Base-by-base conservation (phyloP, 2,113 vertebrate genomes). In the Stegostoma tigrinum region DNA sequence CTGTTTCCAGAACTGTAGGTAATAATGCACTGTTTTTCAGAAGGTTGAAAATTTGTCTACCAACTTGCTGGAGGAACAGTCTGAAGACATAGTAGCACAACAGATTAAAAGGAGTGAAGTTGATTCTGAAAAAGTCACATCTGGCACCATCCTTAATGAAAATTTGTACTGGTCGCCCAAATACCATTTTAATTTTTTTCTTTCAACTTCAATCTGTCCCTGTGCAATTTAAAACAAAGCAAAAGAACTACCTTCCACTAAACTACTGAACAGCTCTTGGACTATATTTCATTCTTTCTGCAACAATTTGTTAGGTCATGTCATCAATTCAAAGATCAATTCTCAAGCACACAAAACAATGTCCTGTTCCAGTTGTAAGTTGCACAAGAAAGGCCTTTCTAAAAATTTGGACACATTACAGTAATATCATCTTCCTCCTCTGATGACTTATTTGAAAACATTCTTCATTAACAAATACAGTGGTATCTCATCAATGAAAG, bases 401-500 rank as follows among this genome's bases (percentile, higher is more conserved):
- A 21, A 61, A 61, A 95, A 72, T 6, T 34, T 72, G 27, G 75
- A 48, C 93, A 52, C 14, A 72, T 52, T 95, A 72, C 38, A 27
- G 42, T 42, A 70, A 48, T 94, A 14, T 24, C 24, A 7, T 45
- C 70, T 94, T 42, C 64, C 68, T 94, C 91, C 17, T 68, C 66
- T n/a, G 93, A 48, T 95, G 68, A 21, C 94, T 48, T 72, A 95
- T 95, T 95, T 48, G 94, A 95, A 95, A 52, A 5, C 91, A 94
- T 94, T 15, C 45, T 95, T 42, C 45, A 95, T 95, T 72, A 72
- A 34, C 67, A 72, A 21, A 75, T 67, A 34, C 68, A 48, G 67
- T 75, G 72, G 42, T 30, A 95, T 48, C 94, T 72, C 94, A 95
- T 95, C 68, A 95, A 52, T 95, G 68, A 95, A 95, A 95, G 67